These are phyloP conservation scores for Pammene fasciana DNA, from an alignment of 2,888 invertebrate species.

Conservation along the genomic window DNA sequence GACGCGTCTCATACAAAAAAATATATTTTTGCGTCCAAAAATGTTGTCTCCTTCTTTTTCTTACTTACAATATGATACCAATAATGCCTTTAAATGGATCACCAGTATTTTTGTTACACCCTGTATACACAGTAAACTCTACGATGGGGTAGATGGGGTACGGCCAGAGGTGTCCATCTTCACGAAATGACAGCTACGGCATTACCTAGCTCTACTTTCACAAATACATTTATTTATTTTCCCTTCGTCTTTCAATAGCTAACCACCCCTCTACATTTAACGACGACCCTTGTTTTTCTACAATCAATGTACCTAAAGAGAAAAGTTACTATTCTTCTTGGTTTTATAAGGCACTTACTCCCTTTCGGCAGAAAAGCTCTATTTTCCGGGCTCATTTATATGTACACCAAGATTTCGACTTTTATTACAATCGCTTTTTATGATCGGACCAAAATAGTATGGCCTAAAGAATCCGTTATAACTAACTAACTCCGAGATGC, in stretches of 20 bases:
- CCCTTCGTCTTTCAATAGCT: not conserved
- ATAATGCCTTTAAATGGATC: too few species aligned
- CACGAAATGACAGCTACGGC: too few species aligned
- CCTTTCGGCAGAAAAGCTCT: not conserved
- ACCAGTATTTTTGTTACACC: too few species aligned
- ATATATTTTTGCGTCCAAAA: too few species aligned
- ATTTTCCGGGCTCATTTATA: slow-evolving; percentile 19
- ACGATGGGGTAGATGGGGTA: too few species aligned
- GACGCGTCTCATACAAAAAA: too few species aligned
- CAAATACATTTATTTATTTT: not conserved
- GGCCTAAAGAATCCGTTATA: not conserved
- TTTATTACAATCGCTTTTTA: not conserved
- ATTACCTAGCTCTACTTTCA: too few species aligned
- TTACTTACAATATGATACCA: too few species aligned
- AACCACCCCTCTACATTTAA: slow-evolving; percentile 18
- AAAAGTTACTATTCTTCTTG: not conserved
- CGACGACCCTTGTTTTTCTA: slow-evolving; percentile 29
- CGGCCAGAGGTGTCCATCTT: too few species aligned
- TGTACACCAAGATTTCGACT: slow-evolving; percentile 17
- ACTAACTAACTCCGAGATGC: not conserved
- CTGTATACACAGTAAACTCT: too few species aligned
- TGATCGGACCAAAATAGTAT: not conserved
- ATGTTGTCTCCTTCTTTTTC: too few species aligned
- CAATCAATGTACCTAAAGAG: slow-evolving; percentile 3
- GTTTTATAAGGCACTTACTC: not conserved